phyloP scores from a whole-genome alignment of 1,140 invertebrate species.

The Asobara japonica region DNA sequence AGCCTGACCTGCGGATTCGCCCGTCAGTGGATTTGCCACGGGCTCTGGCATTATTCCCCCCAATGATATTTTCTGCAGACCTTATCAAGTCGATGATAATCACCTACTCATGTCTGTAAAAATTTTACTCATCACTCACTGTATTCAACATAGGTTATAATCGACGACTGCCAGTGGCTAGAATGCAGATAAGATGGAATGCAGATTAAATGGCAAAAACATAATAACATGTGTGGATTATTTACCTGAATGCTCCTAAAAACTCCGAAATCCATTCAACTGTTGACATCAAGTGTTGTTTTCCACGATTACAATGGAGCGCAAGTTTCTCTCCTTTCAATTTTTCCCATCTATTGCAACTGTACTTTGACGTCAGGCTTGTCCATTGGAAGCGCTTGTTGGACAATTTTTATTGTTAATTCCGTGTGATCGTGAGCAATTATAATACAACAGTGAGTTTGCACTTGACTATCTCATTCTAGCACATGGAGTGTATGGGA shows the following conservation, averaged over 20 bases:
- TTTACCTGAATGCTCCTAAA: not conserved
- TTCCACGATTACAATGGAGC: not conserved
- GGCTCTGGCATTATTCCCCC: not conserved
- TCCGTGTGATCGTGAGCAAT: not conserved
- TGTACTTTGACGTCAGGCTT: not conserved
- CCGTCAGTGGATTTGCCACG: not conserved
- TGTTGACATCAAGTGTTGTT: not conserved
- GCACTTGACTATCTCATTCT: not conserved
- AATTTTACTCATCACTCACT: not conserved
- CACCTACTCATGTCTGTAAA: not conserved
- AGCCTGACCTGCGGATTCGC: not conserved
- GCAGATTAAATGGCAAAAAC: not conserved
- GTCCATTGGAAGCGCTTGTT: not conserved
- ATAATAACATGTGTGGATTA: not conserved
- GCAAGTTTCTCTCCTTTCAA: not conserved
- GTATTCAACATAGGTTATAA: not conserved
- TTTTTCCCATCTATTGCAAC: not conserved
- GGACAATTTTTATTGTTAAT: not conserved
- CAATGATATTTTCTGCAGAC: not conserved
- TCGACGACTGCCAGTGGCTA: not conserved
- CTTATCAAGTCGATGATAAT: constrained; percentile 7
- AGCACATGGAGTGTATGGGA: not conserved
- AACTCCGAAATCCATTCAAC: too few species aligned
- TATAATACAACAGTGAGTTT: not conserved
- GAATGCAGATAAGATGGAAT: not conserved